A percentile compares a stretch with the other conserved stretches of the same genome.
Evolutionary conservation across 2,888 invertebrate genomes (phyloP).

Genomic region (Prosopocoilus inquinatus): DNA sequence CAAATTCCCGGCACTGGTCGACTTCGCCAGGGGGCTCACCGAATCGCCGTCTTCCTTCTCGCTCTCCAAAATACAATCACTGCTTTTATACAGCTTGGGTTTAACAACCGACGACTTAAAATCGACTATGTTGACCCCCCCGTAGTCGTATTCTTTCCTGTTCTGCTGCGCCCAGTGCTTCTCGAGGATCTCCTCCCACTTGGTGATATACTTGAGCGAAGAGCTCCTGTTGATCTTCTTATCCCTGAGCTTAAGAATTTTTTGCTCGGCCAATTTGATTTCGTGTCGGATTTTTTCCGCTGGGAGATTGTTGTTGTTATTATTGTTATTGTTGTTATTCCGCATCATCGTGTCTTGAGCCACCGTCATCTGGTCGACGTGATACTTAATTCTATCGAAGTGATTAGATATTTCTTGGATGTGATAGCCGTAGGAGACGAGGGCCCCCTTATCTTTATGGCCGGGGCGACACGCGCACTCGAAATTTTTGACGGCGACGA

Average conservation of each 20-base stretch:
- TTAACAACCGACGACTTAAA: background rate
- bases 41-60: background rate
- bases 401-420: constrained; percentile 1
- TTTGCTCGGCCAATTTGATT: background rate
- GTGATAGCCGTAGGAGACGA: background rate
- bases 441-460: too few relatives aligned
- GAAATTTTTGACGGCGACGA: too few relatives aligned
- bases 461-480: too few relatives aligned
- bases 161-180: constrained; percentile 8
- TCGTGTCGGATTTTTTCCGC: background rate
- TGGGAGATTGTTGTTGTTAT: background rate
- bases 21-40: background rate
- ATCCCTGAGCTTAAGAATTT: constrained; percentile 1
- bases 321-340: background rate
- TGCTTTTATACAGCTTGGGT: constrained; percentile 10
- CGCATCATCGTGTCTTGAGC: background rate
- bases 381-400: background rate
- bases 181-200: constrained; percentile 17
- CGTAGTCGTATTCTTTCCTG: constrained; percentile 9
- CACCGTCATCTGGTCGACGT: background rate
- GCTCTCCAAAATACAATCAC: constrained; percentile 13
- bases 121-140: constrained; percentile 13
- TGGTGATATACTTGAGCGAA: constrained; percentile 11
- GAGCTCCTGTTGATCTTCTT: constrained; percentile 11
- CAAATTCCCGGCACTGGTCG: background rate